Conservation (phyloP, 2,797 vertebrate genomes). For the Acrossocheilus fasciatus region DNA sequence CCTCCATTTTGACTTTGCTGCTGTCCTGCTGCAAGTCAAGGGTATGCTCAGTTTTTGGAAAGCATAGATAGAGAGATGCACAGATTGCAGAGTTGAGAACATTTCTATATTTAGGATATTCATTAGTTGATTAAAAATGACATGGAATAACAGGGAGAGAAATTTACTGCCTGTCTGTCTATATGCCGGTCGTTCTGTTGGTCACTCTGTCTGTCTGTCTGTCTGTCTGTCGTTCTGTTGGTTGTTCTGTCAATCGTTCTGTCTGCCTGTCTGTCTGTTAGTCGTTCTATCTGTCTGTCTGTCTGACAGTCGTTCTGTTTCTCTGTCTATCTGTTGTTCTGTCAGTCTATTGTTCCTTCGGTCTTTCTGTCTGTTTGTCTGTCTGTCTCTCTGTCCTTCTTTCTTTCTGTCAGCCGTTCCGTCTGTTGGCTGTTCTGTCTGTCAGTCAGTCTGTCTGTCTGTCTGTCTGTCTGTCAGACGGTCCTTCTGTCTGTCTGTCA, state of each 20-base stretch:
- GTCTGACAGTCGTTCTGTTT: not conserved
- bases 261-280: not conserved
- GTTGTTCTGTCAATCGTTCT: not conserved
- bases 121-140: not conserved
- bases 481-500: no score
- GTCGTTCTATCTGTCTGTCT: no score
- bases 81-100: not conserved
- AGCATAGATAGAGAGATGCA: not conserved
- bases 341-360: no score
- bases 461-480: no score
- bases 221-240: not conserved
- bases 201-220: not conserved
- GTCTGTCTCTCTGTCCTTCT: not conserved
- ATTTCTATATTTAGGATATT: not conserved
- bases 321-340: no score
- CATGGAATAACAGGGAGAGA: not conserved
- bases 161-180: not conserved
- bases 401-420: not conserved
- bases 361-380: not conserved
- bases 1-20: constrained; percentile 58
- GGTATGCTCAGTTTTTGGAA: not conserved
- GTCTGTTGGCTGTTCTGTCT: no score
- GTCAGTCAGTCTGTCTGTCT: no score
- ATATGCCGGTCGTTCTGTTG: not conserved
- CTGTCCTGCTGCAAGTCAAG: constrained; percentile 15